phyloP scores from a whole-genome alignment of 53 echinoderm and acorn worm species.

The Paracentrotus lividus region DNA sequence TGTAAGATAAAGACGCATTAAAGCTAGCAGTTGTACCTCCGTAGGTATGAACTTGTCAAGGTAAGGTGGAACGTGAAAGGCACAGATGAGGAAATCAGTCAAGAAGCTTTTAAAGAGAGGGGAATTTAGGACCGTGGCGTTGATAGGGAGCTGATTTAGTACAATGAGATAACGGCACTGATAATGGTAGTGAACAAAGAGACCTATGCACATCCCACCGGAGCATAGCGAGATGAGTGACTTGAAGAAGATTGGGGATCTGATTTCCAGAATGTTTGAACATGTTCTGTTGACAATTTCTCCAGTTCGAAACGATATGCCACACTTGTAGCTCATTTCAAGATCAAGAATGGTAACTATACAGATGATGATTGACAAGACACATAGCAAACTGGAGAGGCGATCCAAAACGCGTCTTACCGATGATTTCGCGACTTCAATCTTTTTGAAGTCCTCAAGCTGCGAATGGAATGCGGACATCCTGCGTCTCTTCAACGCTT shows the following conservation, averaged over 20 bases:
- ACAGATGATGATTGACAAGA: background rate
- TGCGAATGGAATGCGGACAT: conserved; percentile 15
- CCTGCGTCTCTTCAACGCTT: background rate
- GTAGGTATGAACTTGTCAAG: conserved; percentile 62
- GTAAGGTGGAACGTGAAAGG: conserved; percentile 75
- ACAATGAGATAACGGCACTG: conserved; percentile 76
- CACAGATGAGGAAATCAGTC: conserved; percentile 70
- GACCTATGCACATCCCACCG: conserved; percentile 21
- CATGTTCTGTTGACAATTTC: background rate
- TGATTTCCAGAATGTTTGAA: too few relatives aligned
- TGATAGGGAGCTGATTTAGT: conserved; percentile 70
- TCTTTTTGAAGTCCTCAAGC: conserved; percentile 26
- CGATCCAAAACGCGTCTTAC: conserved; percentile 25
- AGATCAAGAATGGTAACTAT: background rate
- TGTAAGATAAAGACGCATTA: conserved; percentile 76
- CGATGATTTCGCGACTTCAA: conserved; percentile 24
- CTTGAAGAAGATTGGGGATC: conserved; percentile 4
- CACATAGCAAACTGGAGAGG: conserved; percentile 35
- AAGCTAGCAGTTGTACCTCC: conserved; percentile 69
- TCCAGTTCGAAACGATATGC: background rate
- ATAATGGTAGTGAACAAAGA: conserved; percentile 72
- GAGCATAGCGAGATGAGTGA: background rate
- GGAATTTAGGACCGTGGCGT: conserved; percentile 70
- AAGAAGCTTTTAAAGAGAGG: conserved; percentile 68
- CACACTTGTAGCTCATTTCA: conserved; percentile 52